Evolutionary conservation across 2,113 vertebrate species (phyloP), one percentile per base, ranked within the genome.

Genomic region (Perca flavescens): DNA sequence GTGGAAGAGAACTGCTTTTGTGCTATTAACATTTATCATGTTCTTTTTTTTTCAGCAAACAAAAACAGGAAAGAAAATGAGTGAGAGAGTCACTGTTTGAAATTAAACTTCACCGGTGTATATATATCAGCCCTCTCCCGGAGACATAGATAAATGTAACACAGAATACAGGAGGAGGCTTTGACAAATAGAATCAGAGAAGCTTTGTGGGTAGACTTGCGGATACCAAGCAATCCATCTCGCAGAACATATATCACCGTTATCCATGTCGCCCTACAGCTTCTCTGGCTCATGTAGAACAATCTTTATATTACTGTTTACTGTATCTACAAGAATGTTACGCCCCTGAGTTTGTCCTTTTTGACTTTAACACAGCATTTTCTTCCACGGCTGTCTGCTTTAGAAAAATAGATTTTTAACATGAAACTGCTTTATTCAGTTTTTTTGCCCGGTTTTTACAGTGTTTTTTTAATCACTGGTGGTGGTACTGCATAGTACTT

Each of bases 161-260:
- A 57, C 17, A 74, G 86, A 80, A 86, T 80, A 80, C 73, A 57
- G 68, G 65, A 92, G 76, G 79, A 87, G 78, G 52, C 74, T 91
- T 86, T 93, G 92, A 95, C 89, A 94, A 91, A 94, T 94, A 89
- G 84, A 89, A 85, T 83, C 65, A 40, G 49, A 86, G 88, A 67
- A 72, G 83, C 79, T 82, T 66, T 21, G 80, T 83, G 88, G 81
- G 87, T 65, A 83, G 86, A 88, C 86, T 88, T 84, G 85, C 80
- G 71, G 83, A 90, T 88, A 67, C 61, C 25, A 34, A 88, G 87
- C 87, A 86, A 94, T 95, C 89, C 87, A 92, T 95, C 94, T 92
- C 40, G 40, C 40, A 15, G 84, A 85, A 88, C 63, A 89, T 95
- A 89, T 77, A 94, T 95, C 93, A 91, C 83, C 36, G 82, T 93